phyloP scores from a whole-genome alignment of 2,797 vertebrate species.

The Pantherophis alleghaniensis region DNA sequence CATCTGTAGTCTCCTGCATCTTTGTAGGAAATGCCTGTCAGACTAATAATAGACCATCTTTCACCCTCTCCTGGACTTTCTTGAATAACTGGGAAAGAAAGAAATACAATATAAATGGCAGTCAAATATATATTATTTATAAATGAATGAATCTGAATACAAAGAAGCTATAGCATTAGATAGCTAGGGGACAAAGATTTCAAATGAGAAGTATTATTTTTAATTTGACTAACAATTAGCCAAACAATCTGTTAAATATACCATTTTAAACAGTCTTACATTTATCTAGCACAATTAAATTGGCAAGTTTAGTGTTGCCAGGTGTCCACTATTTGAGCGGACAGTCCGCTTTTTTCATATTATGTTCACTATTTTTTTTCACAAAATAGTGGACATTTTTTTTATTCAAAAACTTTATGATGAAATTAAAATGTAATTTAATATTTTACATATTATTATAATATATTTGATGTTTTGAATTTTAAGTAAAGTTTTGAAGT shows the following conservation, averaged over 20 bases:
- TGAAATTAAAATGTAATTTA: no score
- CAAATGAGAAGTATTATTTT: background rate
- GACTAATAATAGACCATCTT: slow-evolving; percentile 93
- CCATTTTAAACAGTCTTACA: background rate
- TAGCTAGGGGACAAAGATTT: background rate
- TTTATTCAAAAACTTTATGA: no score
- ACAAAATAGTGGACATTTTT: no score
- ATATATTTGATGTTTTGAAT: no score
- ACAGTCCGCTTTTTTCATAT: no score
- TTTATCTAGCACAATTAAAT: background rate
- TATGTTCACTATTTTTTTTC: no score
- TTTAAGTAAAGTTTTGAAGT: no score
- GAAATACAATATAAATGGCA: slow-evolving; percentile 32
- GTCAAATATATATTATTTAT: background rate
- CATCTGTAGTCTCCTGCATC: slow-evolving; percentile 92
- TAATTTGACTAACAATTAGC: background rate
- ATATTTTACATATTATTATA: no score
- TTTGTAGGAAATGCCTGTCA: slow-evolving; percentile 83
- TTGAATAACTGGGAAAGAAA: slow-evolving; percentile 82
- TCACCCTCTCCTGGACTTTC: slow-evolving; percentile 91
- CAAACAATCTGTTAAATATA: background rate
- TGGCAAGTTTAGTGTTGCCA: background rate
- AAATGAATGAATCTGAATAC: background rate
- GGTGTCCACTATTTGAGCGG: no score
- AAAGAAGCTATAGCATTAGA: background rate